These are phyloP conservation scores for Palythoa heliodiscus DNA, from an alignment of 92 coral and sea anemone genomes.

Conservation along the genomic window DNA sequence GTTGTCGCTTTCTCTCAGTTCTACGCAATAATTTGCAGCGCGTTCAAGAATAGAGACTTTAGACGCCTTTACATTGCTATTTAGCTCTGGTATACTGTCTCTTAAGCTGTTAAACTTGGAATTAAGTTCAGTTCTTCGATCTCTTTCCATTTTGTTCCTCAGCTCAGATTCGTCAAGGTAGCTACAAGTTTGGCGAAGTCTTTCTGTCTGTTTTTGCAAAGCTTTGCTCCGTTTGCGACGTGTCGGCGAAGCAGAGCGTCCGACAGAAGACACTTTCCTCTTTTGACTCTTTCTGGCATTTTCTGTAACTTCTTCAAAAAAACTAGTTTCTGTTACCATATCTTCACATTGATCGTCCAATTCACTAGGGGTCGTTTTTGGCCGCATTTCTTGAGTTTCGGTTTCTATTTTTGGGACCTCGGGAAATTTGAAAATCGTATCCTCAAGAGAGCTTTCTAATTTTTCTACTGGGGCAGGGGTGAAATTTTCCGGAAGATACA, in stretches of 20 bases:
- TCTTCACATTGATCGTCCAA: background rate
- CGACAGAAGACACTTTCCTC: background rate
- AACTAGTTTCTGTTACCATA: background rate
- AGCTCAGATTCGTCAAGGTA: slow-evolving; percentile 16
- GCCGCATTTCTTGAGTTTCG: background rate
- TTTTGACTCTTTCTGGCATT: background rate
- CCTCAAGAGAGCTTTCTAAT: slow-evolving; percentile 52
- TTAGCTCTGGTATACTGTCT: slow-evolving; percentile 23
- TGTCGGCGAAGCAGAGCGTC: background rate
- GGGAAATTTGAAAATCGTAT: slow-evolving; percentile 63
- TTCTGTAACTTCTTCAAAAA: background rate
- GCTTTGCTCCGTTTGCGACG: slow-evolving; percentile 17
- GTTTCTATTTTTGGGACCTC: background rate
- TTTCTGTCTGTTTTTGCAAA: background rate
- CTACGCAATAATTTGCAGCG: slow-evolving; percentile 28
- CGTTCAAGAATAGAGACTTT: slow-evolving; percentile 26
- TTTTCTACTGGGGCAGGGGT: slow-evolving; percentile 64
- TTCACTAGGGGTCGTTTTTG: background rate
- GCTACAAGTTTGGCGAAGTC: background rate
- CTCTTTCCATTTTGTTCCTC: slow-evolving; percentile 40
- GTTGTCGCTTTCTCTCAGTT: background rate
- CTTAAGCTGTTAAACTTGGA: slow-evolving; percentile 30
- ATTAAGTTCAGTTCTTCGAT: slow-evolving; percentile 18
- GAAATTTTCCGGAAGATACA: slow-evolving; percentile 66
- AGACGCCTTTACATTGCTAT: slow-evolving; percentile 18